Conservation (phyloP, 2,797 vertebrate species). For the Erethizon dorsatum region DNA sequence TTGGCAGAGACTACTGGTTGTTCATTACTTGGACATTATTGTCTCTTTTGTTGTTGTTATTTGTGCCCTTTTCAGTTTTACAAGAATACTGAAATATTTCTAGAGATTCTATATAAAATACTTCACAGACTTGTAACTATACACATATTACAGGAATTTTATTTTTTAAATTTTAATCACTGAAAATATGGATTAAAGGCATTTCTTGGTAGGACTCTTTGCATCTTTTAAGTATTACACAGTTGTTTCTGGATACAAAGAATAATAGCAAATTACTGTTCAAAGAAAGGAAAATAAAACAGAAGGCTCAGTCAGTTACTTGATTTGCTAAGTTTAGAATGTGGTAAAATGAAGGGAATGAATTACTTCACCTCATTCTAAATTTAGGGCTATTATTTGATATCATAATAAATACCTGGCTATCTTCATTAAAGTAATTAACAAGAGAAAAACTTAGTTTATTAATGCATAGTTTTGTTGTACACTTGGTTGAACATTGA, state of each 20-base stretch:
- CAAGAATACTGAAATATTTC: conserved; percentile 58
- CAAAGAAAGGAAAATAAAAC: background rate
- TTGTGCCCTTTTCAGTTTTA: conserved; percentile 69
- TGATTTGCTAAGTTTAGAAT: background rate
- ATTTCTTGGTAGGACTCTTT: background rate
- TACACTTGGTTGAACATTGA: background rate
- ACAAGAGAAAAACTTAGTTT: background rate
- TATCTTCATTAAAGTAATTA: background rate
- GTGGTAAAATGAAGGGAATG: background rate
- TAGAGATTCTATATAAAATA: conserved; percentile 17
- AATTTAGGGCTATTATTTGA: background rate
- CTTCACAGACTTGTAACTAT: conserved; percentile 4
- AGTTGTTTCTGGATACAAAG: conserved; percentile 17
- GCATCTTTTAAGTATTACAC: background rate
- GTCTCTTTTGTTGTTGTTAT: conserved; percentile 72
- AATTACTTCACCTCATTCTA: conserved; percentile 4
- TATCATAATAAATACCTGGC: background rate
- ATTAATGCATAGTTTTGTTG: background rate
- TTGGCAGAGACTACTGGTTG: conserved; percentile 78
- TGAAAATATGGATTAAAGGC: conserved; percentile 17
- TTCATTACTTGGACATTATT: conserved; percentile 79
- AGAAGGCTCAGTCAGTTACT: background rate
- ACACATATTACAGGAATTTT: background rate
- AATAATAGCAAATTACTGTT: background rate
- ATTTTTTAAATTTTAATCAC: conserved; percentile 36